Base-by-base conservation (phyloP, 2,113 vertebrate species). In the Tympanuchus pallidicinctus region DNA sequence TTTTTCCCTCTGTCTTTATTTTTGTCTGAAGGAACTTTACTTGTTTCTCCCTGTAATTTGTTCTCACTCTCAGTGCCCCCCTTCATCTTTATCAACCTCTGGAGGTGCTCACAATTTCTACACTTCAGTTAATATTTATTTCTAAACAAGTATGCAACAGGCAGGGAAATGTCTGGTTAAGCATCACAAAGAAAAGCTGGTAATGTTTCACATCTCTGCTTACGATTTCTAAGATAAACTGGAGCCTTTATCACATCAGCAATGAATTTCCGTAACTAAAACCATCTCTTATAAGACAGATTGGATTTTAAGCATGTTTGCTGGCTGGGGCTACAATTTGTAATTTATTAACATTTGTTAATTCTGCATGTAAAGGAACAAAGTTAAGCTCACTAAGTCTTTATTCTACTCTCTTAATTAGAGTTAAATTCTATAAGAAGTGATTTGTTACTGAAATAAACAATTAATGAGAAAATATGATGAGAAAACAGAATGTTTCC, bases 301-400 rank as follows among this genome's bases (percentile, higher is more conserved):
- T 59, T 59, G 66, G 75, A 38, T n/a, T 56, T 70, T 92, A 45
- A 66, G 30, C 50, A 7, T 19, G 22, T 66, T 82, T 73, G 5
- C n/a, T 70, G 67, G 63, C 34, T 87, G 11, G 8, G 38, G 8
- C 24, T 82, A 70, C 61, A 56, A 16, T 67, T 42, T 59, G 25
- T 87, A 92, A 89, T 43, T 30, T 32, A 60, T 85, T 88, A 82
- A 72, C 30, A 24, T 79, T 79, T 92, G 54, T 63, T 89, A 71
- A 92, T 13, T 7, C 10, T 52, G 22, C 75, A 74, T 0, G 1
- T 50, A 45, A 87, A 86, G 54, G 90, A 92, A 80, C 10, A 48
- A 22, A 66, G 21, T 45, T 90, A 56, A 82, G 45, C 48, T 86
- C 77, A 61, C 30, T 15, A 64, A 50, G 22, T 30, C 56, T 79